Conservation (phyloP, 2,888 invertebrate species). For the Drosophila recens region DNA sequence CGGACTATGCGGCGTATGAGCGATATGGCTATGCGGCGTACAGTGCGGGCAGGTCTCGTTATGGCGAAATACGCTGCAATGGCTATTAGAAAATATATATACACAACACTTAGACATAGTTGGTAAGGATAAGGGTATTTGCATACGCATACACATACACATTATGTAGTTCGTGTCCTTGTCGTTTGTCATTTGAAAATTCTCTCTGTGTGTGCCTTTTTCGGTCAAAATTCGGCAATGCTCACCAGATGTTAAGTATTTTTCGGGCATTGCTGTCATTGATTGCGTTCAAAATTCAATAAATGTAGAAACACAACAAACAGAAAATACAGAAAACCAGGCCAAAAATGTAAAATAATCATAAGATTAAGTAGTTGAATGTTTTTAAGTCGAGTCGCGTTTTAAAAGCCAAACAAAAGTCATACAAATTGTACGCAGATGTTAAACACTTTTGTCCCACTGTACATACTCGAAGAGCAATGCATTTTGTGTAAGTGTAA, state of each 20-base stretch:
- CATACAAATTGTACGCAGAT: conserved; percentile 27
- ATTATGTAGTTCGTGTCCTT: conserved; percentile 37
- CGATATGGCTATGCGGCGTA: conserved; percentile 66
- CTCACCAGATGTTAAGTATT: conserved; percentile 49
- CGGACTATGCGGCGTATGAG: conserved; percentile 72
- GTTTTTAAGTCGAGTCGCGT: conserved; percentile 51
- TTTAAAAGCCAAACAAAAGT: conserved; percentile 34
- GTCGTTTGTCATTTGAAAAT: conserved; percentile 74
- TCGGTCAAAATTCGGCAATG: conserved; percentile 80
- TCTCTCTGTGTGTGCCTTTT: conserved; percentile 82
- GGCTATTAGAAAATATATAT: conserved; percentile 60
- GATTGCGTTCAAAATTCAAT: conserved; percentile 73
- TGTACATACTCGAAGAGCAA: conserved; percentile 70
- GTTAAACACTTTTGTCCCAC: conserved; percentile 65
- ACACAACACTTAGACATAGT: conserved; percentile 14
- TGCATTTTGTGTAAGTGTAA: conserved; percentile 62
- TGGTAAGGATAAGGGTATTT: conserved; percentile 1
- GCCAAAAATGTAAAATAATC: conserved; percentile 66
- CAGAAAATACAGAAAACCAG: conserved; percentile 37
- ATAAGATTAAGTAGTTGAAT: conserved; percentile 73
- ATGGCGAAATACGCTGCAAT: conserved; percentile 78
- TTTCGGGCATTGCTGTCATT: conserved; percentile 56
- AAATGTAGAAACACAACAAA: conserved; percentile 18
- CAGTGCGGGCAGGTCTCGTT: conserved; percentile 62
- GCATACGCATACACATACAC: not conserved